phyloP scores from a whole-genome alignment of 2,888 invertebrate genomes.

The Meiosimyza platycephala region DNA sequence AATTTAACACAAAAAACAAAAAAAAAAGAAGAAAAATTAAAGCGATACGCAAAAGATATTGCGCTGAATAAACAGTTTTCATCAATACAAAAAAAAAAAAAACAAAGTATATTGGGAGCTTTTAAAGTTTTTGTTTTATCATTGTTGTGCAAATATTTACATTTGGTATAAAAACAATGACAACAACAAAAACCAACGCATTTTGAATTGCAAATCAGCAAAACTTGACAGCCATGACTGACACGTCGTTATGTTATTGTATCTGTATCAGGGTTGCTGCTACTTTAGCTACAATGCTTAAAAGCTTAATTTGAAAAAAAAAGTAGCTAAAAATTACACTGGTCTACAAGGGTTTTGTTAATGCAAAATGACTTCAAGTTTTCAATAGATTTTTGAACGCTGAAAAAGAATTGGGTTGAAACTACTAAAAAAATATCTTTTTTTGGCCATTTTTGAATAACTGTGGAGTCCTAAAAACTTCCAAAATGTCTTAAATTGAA shows the following conservation, averaged over 20 bases:
- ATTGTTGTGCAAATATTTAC: background rate
- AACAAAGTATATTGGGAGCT: background rate
- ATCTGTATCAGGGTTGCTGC: background rate
- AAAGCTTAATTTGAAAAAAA: background rate
- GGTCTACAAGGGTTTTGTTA: background rate
- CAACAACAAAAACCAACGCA: background rate
- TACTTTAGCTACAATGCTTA: constrained; percentile 5
- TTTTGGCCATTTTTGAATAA: too few species aligned
- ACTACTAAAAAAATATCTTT: too few species aligned
- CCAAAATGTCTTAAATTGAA: too few species aligned
- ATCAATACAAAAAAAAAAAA: constrained; percentile 12
- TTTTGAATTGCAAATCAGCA: constrained; percentile 16
- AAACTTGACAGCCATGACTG: constrained; percentile 29
- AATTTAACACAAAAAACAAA: background rate
- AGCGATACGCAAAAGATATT: constrained; percentile 2
- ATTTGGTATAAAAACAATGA: constrained; percentile 20
- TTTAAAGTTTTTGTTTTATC: constrained; percentile 4
- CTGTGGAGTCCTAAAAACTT: too few species aligned
- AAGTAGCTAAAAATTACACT: background rate
- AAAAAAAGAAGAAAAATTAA: background rate
- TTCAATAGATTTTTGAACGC: too few species aligned
- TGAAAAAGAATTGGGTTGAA: too few species aligned
- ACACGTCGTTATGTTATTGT: constrained; percentile 21
- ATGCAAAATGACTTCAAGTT: too few species aligned
- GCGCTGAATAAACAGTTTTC: background rate